phyloP scores from a whole-genome alignment of 2,888 invertebrate genomes.

The Hecatera dysodea region DNA sequence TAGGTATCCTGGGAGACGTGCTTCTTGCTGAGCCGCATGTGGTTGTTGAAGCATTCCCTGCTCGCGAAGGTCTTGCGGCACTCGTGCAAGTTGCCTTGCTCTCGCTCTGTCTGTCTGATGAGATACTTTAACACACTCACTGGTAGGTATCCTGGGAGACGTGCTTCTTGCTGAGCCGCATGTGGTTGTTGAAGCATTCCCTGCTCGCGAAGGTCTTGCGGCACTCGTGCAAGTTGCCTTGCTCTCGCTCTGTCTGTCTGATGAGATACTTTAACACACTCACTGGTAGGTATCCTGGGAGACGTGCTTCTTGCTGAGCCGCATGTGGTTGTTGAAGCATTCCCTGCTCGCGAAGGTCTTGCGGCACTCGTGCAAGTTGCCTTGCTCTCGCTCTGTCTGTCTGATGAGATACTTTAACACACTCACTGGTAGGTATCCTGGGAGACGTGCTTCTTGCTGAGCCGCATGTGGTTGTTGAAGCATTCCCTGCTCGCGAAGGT shows the following conservation, averaged over 20 bases:
- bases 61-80: conserved; percentile 83
- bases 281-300: conserved; percentile 77
- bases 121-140: conserved; percentile 45
- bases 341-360: conserved; percentile 84
- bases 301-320: conserved; percentile 84
- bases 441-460: conserved; percentile 84
- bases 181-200: conserved; percentile 86
- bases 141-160: conserved; percentile 79
- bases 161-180: conserved; percentile 84
- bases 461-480: conserved; percentile 84
- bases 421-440: conserved; percentile 76
- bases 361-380: conserved; percentile 79
- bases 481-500: conserved; percentile 84
- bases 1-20: conserved; percentile 82
- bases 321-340: conserved; percentile 86
- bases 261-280: not conserved
- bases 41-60: conserved; percentile 85
- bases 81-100: conserved; percentile 79
- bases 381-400: conserved; percentile 80
- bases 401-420: not conserved
- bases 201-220: conserved; percentile 82
- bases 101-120: too few relatives aligned
- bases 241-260: conserved; percentile 79
- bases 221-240: conserved; percentile 80
- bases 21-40: conserved; percentile 84